Evolutionary conservation across 2,113 vertebrate species (phyloP), one percentile per base, ranked within the genome.

Genomic region (Papio anubis): DNA sequence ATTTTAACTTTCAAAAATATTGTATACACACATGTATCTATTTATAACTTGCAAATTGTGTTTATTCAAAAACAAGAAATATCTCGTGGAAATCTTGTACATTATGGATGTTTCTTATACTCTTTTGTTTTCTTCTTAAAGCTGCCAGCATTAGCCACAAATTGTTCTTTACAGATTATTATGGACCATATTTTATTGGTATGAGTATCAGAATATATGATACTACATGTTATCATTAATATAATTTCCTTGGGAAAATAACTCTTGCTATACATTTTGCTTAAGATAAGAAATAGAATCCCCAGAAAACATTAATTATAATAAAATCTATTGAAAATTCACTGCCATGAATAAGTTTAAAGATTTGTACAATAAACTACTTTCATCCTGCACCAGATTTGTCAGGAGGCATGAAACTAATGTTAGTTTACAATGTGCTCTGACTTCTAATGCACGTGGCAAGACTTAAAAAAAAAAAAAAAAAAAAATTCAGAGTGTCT

Each of bases 401-500:
- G 78, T 94, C 45, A 97, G 61, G 85, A 79, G 2, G 75, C 70
- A n/a, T 64, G 48, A 88, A 85, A 87, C 18, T 76, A 38, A n/a
- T 90, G n/a, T 66, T 48, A 79, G 18, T 45, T 10, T 45, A 83
- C 23, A 85, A 52, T 94, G 30, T 94, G n/a, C 52, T 95, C 17
- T 83, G 2, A 50, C 93, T 98, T 97, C 32, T 68, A 81, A 1
- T 86, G 59, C 23, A 23, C 48, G 8, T 89, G 40, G 50, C 64
- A 70, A 89, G 32, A 59, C 90, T 8, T 83, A 95, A 95, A 81
- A 87, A 94, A 80, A 80, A 86, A 40, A n/a, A n/a, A n/a, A n/a
- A 40, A 40, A 84, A 96, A 97, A 78, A 38, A 9, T 52, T 90
- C 11, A 48, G 43, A 94, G 25, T 90, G 9, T 90, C 86, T 68